phyloP scores from a whole-genome alignment of 1,140 invertebrate species.

The Aphis craccivora region DNA sequence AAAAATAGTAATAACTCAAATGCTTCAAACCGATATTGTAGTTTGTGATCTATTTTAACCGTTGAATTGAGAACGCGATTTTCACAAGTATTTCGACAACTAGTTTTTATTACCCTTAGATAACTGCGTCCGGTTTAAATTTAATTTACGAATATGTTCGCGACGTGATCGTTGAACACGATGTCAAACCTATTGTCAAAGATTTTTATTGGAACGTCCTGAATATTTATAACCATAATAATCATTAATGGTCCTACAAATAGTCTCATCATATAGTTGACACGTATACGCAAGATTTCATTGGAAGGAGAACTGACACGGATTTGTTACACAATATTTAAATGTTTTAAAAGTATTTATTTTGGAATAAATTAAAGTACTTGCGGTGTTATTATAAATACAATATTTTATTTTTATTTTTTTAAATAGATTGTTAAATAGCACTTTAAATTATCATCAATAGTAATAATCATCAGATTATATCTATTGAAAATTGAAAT shows the following conservation, averaged over 20 bases:
- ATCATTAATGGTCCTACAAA: neutral
- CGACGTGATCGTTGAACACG: neutral
- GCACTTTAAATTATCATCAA: too few species aligned
- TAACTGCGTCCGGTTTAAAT: neutral
- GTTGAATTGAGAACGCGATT: neutral
- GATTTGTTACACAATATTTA: neutral
- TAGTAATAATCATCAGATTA: too few species aligned
- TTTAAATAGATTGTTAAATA: too few species aligned
- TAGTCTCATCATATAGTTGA: neutral
- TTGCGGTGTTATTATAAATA: too few species aligned
- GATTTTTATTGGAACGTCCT: neutral
- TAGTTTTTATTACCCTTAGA: neutral
- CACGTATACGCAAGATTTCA: neutral
- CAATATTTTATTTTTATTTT: too few species aligned
- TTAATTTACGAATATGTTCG: neutral
- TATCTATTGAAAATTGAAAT: too few species aligned
- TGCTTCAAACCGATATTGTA: neutral
- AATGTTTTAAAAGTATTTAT: neutral
- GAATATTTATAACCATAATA: neutral
- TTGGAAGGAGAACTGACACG: neutral
- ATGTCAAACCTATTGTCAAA: conserved; percentile 17
- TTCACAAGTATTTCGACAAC: neutral
- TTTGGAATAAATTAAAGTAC: neutral
- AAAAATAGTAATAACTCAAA: too few species aligned
- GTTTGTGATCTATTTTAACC: neutral